Base-by-base conservation (phyloP, 1,140 invertebrate species). In the Amyelois transitella region DNA sequence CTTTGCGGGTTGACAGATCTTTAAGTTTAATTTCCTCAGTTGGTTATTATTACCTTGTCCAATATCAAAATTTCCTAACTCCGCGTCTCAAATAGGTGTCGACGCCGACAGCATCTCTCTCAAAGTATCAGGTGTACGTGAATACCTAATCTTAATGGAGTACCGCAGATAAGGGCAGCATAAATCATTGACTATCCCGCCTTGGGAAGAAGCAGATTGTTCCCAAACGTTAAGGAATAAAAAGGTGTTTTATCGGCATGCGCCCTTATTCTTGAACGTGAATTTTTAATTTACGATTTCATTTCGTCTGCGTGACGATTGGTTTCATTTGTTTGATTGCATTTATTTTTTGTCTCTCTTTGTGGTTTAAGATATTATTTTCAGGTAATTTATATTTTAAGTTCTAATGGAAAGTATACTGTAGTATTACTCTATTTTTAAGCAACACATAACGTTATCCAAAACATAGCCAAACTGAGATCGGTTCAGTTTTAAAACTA, bases 61-160 rank as follows among this genome's bases (percentile, higher is more conserved):
- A 38, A n/a, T 1, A 8, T 2, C 12, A 3, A 38, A 38, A 38
- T 38, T 14, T 38, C 8, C 32, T 38, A 12, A 14, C 32, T 38
- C 32, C n/a, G 12, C 32, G 12, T 2, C 32, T 8, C 32, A 12
- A 38, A 38, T 38, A 38, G 45, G 20, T 21, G 45, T 21, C 45
- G 45, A 48, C 45, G 20, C 18, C 43, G 18, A 48, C 45, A 20
- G 1, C 22, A 25, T 32, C 58, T 53, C 66, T 73, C 62, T 72
- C 64, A 80, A 76, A 80, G 79, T 73, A 86, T 74, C 83, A 86
- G 83, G 83, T 86, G 83, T 83, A 54, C 69, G 74, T 84, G 81
- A 82, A 82, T 84, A 84, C 66, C 77, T 86, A 86, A 86, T 83
- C 73, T 76, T 81, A 84, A 86, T 84, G 79, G 80, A 75, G 67